Conservation (phyloP, 2,797 vertebrate species). For the Molothrus ater region DNA sequence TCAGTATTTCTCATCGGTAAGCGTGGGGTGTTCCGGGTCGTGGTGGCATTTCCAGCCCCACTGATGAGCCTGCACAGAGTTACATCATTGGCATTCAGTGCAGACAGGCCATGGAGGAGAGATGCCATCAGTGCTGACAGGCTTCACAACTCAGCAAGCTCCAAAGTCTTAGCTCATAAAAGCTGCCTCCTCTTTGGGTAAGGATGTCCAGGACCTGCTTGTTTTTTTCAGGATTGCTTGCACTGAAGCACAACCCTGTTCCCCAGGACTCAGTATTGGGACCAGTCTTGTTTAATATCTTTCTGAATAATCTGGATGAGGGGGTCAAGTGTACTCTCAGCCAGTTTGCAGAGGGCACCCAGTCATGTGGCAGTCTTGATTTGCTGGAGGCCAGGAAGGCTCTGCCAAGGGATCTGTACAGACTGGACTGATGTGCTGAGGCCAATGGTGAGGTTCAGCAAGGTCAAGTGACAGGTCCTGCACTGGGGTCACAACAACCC, state of each 20-base stretch:
- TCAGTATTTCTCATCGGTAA: not conserved
- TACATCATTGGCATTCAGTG: not conserved
- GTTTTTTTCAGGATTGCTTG: not conserved
- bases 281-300: not conserved
- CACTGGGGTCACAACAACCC: not conserved
- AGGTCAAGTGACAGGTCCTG: not conserved
- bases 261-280: not conserved
- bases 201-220: not conserved
- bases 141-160: not conserved
- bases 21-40: not conserved
- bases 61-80: fast-evolving
- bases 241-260: not conserved
- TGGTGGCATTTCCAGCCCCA: not conserved
- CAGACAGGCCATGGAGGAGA: not conserved
- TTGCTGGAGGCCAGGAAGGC: not conserved
- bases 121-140: not conserved
- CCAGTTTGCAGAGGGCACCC: not conserved
- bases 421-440: not conserved
- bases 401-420: not conserved
- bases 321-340: too few relatives aligned
- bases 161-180: not conserved
- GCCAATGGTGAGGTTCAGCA: not conserved
- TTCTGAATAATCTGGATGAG: not conserved
- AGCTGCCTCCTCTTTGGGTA: not conserved
- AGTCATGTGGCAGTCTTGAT: not conserved